Evolutionary conservation across 2,113 vertebrate genomes (phyloP).

Genomic region (Plestiodon gilberti): DNA sequence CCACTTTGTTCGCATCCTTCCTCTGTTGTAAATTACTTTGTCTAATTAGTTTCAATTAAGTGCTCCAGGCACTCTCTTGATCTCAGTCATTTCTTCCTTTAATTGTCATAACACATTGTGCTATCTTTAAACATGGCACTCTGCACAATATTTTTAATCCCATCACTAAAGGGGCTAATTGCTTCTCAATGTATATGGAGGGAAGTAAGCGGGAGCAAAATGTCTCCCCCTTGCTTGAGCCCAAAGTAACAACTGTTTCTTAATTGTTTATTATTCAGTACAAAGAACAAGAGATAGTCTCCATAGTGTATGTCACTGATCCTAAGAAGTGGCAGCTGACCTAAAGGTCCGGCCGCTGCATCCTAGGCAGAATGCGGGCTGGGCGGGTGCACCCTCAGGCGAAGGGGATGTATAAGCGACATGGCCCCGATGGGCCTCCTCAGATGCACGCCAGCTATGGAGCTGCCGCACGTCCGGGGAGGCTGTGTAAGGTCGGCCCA

Average conservation of each 20-base stretch:
- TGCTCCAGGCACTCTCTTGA: conserved; percentile 48
- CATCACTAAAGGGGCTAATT: conserved; percentile 51
- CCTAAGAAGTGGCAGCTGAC: no score
- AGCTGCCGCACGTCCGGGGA: no score
- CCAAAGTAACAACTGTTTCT: neutral
- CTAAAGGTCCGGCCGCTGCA: no score
- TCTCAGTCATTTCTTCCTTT: conserved; percentile 56
- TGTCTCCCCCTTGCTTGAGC: neutral
- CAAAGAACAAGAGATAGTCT: neutral
- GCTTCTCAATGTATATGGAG: neutral
- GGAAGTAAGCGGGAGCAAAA: neutral
- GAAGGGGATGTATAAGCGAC: no score
- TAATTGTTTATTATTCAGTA: neutral
- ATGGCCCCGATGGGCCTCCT: no score
- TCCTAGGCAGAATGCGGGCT: no score
- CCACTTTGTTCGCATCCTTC: conserved; percentile 36
- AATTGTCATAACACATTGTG: conserved; percentile 49
- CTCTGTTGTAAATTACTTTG: conserved; percentile 52
- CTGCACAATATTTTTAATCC: conserved; percentile 47
- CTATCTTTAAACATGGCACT: conserved; percentile 47
- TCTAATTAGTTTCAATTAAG: conserved; percentile 69
- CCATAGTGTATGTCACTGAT: neutral
- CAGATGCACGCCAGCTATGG: no score
- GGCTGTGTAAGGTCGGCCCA: no score
- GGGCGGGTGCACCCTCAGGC: no score